These are phyloP conservation scores for Latrodectus geometricus DNA, from an alignment of 1,140 invertebrate species.

Conservation along the genomic window DNA sequence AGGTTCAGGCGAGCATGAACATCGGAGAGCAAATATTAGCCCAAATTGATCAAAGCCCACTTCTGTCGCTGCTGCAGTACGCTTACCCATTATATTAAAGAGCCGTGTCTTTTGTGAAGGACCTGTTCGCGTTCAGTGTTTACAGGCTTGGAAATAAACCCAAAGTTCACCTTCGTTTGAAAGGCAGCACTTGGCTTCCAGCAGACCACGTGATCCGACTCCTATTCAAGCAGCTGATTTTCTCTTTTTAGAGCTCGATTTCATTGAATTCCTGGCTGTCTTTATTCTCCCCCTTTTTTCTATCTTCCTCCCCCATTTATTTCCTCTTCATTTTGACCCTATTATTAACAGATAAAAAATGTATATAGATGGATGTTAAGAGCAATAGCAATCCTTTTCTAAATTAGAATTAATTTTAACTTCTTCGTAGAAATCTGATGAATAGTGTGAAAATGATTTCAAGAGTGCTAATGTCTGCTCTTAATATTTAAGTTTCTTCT, in stretches of 20 bases:
- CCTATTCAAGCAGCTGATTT: conserved; percentile 36
- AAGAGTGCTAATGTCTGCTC: no score
- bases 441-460: no score
- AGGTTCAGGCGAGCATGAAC: conserved; percentile 45
- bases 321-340: neutral
- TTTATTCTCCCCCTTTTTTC: neutral
- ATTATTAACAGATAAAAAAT: no score
- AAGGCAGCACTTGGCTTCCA: conserved; percentile 51
- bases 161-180: conserved; percentile 59
- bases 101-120: conserved; percentile 43
- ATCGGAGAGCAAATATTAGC: conserved; percentile 60
- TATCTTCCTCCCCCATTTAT: neutral
- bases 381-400: neutral
- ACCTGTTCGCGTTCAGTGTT: conserved; percentile 48
- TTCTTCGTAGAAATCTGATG: no score
- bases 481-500: no score
- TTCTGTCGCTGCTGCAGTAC: conserved; percentile 8
- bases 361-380: no score
- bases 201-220: conserved; percentile 29
- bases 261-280: conserved; percentile 32
- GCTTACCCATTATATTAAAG: conserved; percentile 61
- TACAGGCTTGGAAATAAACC: conserved; percentile 48
- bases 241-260: conserved; percentile 42
- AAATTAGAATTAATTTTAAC: neutral
- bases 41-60: conserved; percentile 49